These are phyloP conservation scores for Drosophila parabipectinata DNA, from an alignment of 1,140 invertebrate genomes.

Conservation along the genomic window DNA sequence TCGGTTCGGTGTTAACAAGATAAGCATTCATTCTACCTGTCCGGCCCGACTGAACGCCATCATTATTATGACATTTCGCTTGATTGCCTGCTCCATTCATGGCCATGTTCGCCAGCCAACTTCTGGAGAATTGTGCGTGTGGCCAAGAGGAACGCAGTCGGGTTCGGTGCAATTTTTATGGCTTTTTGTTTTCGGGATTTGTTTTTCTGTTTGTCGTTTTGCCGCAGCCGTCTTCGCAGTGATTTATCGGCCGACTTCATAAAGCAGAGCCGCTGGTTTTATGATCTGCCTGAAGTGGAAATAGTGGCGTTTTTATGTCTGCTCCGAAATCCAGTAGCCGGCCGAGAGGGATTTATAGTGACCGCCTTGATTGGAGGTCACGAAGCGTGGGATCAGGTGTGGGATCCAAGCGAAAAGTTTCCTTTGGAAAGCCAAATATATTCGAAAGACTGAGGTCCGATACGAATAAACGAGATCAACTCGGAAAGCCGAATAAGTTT, in stretches of 20 bases:
- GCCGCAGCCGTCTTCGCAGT: conserved; percentile 37
- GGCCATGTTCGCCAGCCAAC: conserved; percentile 51
- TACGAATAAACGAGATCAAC: conserved; percentile 30
- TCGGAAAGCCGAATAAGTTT: conserved; percentile 50
- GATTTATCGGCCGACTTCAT: conserved; percentile 63
- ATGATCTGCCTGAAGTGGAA: conserved; percentile 32
- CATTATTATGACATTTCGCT: conserved; percentile 82
- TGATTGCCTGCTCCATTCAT: conserved; percentile 61
- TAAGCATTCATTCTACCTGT: conserved; percentile 63
- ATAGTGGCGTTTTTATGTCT: conserved; percentile 12
- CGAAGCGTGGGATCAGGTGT: background rate
- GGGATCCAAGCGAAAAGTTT: background rate
- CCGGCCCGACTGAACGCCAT: conserved; percentile 61
- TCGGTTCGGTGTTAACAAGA: conserved; percentile 73
- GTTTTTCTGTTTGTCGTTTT: conserved; percentile 31
- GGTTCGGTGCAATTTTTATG: conserved; percentile 71
- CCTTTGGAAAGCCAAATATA: conserved; percentile 34
- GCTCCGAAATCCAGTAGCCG: conserved; percentile 50
- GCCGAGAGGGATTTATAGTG: background rate
- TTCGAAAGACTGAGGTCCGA: background rate
- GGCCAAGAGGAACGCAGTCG: conserved; percentile 48
- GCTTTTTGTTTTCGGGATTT: conserved; percentile 42
- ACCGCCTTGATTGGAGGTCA: conserved; percentile 8
- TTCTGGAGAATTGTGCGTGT: conserved; percentile 78
- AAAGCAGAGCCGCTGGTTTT: conserved; percentile 65